A percentile compares a stretch with the other conserved stretches of the same genome.
Evolutionary conservation across 2,888 invertebrate genomes (phyloP).

Genomic region (Folsomia manolachei): DNA sequence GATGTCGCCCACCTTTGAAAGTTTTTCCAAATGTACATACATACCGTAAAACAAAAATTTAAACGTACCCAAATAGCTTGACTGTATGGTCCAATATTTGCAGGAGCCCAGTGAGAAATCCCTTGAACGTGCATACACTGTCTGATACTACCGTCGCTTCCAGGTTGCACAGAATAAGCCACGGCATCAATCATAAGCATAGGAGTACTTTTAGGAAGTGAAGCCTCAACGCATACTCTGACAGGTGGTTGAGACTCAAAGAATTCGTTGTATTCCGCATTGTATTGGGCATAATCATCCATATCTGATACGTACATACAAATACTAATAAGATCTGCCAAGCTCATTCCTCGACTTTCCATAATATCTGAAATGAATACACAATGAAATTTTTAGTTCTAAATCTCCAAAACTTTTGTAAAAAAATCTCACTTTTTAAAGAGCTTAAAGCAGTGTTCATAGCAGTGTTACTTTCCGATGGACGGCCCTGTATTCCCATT

Average conservation of each 20-base stretch:
- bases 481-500: constrained; percentile 63
- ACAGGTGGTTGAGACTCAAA: constrained; percentile 73
- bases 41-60: background rate
- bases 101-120: constrained; percentile 96
- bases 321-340: constrained; percentile 73
- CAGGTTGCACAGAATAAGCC: constrained; percentile 57
- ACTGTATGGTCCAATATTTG: constrained; percentile 94
- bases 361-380: constrained; percentile 58
- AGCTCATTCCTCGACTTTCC: constrained; percentile 57
- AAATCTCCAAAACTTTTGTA: background rate
- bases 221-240: constrained; percentile 63
- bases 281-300: constrained; percentile 72
- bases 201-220: constrained; percentile 68
- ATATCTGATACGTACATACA: constrained; percentile 82
- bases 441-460: constrained; percentile 43
- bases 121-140: constrained; percentile 92
- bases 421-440: constrained; percentile 39
- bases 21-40: no score
- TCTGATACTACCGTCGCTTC: constrained; percentile 54
- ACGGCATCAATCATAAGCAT: constrained; percentile 75
- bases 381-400: background rate
- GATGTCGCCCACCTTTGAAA: constrained; percentile 69
- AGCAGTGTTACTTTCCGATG: constrained; percentile 22
- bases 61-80: constrained; percentile 75
- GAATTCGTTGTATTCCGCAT: constrained; percentile 70